Percentiles rank a stretch among this genome's conserved stretches.
Conservation (phyloP, 2,888 invertebrate species). For the Drosophila multiciliata region DNA sequence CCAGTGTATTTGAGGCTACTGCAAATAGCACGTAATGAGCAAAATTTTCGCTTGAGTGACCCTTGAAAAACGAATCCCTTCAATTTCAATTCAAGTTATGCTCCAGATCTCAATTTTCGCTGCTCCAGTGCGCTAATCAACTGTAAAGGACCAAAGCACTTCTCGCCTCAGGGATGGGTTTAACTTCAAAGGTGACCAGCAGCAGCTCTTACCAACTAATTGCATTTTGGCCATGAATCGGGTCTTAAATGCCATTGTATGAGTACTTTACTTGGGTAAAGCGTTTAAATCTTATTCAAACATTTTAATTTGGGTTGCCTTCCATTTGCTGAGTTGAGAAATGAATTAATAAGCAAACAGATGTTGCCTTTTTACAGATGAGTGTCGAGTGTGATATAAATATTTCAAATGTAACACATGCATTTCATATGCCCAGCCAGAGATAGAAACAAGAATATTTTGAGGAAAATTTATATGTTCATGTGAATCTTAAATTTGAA, state of each 20-base stretch:
- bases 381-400: slow-evolving; percentile 67
- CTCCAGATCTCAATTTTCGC: slow-evolving; percentile 41
- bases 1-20: slow-evolving; percentile 9
- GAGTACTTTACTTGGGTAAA: slow-evolving; percentile 62
- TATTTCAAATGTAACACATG: slow-evolving; percentile 55
- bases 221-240: slow-evolving; percentile 48
- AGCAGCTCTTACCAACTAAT: slow-evolving; percentile 57
- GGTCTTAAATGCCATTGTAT: slow-evolving; percentile 46
- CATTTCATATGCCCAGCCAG: not conserved
- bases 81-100: slow-evolving; percentile 48
- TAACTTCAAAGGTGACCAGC: slow-evolving; percentile 38
- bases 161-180: not conserved
- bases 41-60: slow-evolving; percentile 49
- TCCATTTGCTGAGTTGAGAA: slow-evolving; percentile 19
- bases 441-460: not conserved
- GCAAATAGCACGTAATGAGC: slow-evolving; percentile 52
- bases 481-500: slow-evolving; percentile 27
- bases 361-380: slow-evolving; percentile 77
- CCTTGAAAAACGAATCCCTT: slow-evolving; percentile 40
- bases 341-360: slow-evolving; percentile 50
- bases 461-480: slow-evolving; percentile 1
- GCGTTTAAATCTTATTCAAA: slow-evolving; percentile 65
- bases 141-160: slow-evolving; percentile 36
- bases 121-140: slow-evolving; percentile 57
- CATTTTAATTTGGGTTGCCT: slow-evolving; percentile 47